Evolutionary conservation across 2,797 vertebrate species (phyloP), one percentile per base, ranked within the genome.

Genomic region (Pelochelys cantorii): DNA sequence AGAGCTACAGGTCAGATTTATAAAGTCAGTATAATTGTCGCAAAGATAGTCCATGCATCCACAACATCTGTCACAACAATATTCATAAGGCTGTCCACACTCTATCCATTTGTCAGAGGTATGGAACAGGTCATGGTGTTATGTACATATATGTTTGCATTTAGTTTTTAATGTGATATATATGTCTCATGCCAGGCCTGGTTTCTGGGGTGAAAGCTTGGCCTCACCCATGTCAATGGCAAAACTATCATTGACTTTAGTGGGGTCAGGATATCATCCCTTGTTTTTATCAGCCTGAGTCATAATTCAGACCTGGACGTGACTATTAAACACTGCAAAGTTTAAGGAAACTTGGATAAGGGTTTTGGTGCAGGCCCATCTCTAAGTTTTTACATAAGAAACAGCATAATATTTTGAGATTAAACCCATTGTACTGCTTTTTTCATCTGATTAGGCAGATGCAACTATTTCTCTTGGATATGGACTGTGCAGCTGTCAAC

Each of bases 211-310:
- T 90, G 42, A 91, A 83, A 75, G 89, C 55, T 13, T 89, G 89
- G 92, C 85, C 90, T 20, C 29, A 8, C 22, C 86, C 0, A 2
- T 95, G 74, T 74, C 86, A 57, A 5, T 90, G 74, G 88, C 78
- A 95, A 95, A 95, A 85, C 42, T 90, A 90, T 12, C 83, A 90
- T 42, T 84, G 52, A 87, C 84, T 90, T 89, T 83, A 82, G 2
- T 48, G 74, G 20, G 42, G 85, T 81, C 84, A 78, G 25, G 84
- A 79, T 25, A 92, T 96, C 84, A 93, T 78, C 87, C 90, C 68
- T 87, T 68, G 80, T 94, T 94, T 94, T 95, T 91, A 89, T 81
- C 74, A 84, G 20, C 53, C 93, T 84, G 55, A 87, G 52, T 52
- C 53, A 65, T 81, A 68, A 81, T 85, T 94, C 74, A 85, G 57